phyloP scores from a whole-genome alignment of 2,113 vertebrate genomes.

The Callocephalon fimbriatum region DNA sequence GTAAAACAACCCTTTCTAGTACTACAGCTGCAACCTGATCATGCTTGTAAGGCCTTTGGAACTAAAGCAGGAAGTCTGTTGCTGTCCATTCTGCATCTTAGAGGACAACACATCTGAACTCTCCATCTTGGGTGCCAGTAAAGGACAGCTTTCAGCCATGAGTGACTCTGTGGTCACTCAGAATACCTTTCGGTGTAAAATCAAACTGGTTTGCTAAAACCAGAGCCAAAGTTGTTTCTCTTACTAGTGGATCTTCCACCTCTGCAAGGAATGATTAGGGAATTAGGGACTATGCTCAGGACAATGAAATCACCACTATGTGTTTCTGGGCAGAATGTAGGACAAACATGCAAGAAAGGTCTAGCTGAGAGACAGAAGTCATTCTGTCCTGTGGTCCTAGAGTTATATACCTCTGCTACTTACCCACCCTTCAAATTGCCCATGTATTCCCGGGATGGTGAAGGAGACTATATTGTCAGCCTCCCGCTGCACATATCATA shows the following conservation, averaged over 20 bases:
- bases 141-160: neutral
- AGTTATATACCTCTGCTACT: neutral
- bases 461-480: neutral
- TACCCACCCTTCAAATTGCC: neutral
- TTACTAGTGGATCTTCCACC: neutral
- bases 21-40: neutral
- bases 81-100: neutral
- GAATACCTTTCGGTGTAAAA: neutral
- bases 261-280: neutral
- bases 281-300: neutral
- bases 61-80: neutral
- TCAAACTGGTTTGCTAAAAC: neutral
- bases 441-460: neutral
- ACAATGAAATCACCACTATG: neutral
- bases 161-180: neutral
- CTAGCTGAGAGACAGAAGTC: neutral
- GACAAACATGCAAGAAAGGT: neutral
- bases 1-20: neutral
- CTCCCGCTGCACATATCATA: neutral
- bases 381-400: neutral
- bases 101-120: neutral
- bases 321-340: neutral
- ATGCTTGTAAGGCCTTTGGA: neutral
- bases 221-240: neutral
- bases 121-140: neutral